These are phyloP conservation scores for Smittia sp. DNA, from an alignment of 2,888 invertebrate species.

Conservation along the genomic window DNA sequence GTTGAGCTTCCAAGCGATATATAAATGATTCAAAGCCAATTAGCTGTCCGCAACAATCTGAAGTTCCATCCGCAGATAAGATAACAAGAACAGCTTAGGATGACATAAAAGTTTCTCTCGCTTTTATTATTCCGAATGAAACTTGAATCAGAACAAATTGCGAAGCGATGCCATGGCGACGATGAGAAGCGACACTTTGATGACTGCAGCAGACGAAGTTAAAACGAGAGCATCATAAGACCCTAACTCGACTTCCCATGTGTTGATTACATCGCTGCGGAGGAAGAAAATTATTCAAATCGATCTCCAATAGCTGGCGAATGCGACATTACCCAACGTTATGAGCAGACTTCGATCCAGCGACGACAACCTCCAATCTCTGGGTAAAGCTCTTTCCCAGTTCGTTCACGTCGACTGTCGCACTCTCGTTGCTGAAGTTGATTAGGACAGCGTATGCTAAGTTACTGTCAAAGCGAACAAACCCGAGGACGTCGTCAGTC, in stretches of 20 bases:
- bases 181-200: not conserved
- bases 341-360: constrained; percentile 17
- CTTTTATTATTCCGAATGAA: not conserved
- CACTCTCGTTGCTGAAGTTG: constrained; percentile 48
- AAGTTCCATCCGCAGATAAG: not conserved
- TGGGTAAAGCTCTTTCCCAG: constrained; percentile 49
- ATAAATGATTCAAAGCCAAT: no score
- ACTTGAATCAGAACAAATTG: not conserved
- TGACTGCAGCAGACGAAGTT: not conserved
- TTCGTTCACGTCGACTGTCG: constrained; percentile 49
- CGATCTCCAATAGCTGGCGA: not conserved
- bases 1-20: no score
- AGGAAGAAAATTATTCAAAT: not conserved
- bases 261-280: not conserved
- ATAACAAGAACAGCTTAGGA: not conserved
- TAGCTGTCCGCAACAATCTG: not conserved
- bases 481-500: constrained; percentile 58
- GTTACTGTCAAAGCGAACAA: constrained; percentile 48
- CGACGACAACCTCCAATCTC: constrained; percentile 15
- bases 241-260: not conserved
- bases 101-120: not conserved
- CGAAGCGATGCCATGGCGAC: not conserved
- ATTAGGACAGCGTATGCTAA: constrained; percentile 49
- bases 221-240: constrained; percentile 13
- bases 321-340: not conserved